phyloP scores from a whole-genome alignment of 2,888 invertebrate species.

The Eucriotettix oculatus region DNA sequence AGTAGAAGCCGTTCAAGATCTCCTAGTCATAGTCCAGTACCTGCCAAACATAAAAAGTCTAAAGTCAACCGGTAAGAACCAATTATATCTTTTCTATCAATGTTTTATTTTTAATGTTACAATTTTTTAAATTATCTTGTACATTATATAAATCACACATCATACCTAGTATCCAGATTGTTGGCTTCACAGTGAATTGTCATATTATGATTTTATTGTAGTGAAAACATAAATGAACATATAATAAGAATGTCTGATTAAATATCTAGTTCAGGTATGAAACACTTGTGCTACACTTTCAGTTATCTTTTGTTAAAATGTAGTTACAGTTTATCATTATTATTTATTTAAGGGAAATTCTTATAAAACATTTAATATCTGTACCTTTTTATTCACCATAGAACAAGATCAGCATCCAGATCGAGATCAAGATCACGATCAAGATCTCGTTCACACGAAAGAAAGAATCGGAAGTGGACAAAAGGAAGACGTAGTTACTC shows the following conservation, averaged over 20 bases:
- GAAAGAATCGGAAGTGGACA: constrained; percentile 15
- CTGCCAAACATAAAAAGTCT: constrained; percentile 20
- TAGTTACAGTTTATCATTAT: background rate
- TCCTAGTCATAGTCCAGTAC: constrained; percentile 23
- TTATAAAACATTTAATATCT: background rate
- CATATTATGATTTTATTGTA: no score
- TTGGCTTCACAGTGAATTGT: no score
- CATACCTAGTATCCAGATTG: no score
- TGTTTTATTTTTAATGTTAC: no score
- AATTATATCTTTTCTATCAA: no score
- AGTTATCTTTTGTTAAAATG: background rate
- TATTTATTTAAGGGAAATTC: background rate
- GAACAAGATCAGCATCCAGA: constrained; percentile 14
- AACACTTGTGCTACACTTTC: no score
- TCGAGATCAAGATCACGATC: constrained; percentile 18
- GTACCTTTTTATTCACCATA: constrained; percentile 3
- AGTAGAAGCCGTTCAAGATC: constrained; percentile 28
- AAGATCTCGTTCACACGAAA: constrained; percentile 18
- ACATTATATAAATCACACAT: no score
- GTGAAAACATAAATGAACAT: background rate
- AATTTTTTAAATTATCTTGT: no score
- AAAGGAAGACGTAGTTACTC: constrained; percentile 15
- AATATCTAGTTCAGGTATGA: no score
- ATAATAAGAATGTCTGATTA: no score
- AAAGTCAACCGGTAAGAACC: constrained; percentile 19